Evolutionary conservation across 2,113 vertebrate species (phyloP).

Genomic region (Peucedramus taeniatus): DNA sequence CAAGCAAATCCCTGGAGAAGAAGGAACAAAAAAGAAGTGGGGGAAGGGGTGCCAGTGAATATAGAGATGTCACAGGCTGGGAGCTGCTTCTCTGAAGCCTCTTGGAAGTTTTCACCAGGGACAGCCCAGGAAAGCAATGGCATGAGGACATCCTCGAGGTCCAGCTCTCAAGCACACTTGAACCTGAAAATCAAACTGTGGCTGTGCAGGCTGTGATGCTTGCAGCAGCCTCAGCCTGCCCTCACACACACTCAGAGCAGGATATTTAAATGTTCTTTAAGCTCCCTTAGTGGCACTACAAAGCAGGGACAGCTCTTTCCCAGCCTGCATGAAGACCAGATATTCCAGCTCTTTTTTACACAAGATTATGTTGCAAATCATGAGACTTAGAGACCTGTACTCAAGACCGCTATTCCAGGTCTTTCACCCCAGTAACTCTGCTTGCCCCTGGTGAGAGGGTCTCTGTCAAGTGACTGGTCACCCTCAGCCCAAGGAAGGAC

Average conservation of each 20-base stretch:
- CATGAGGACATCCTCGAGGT: not conserved
- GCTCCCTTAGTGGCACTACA: not conserved
- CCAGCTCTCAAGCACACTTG: not conserved
- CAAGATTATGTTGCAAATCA: not conserved
- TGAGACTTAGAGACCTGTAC: not conserved
- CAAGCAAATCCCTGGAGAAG: conserved; percentile 6
- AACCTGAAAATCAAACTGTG: not conserved
- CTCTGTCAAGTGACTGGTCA: not conserved
- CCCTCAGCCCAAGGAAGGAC: not conserved
- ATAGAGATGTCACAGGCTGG: not conserved
- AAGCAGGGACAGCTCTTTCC: not conserved
- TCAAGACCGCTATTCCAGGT: not conserved
- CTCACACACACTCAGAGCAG: not conserved
- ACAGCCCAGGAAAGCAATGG: not conserved
- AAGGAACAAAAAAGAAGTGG: not conserved
- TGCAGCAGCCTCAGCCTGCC: not conserved
- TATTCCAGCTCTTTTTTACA: not conserved
- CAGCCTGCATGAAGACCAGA: not conserved
- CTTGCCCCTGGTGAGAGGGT: not conserved
- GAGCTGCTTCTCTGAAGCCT: not conserved
- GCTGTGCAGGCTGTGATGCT: not conserved
- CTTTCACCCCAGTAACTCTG: not conserved
- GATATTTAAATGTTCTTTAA: not conserved
- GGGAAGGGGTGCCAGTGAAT: not conserved
- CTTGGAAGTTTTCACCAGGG: not conserved